Evolutionary conservation across 1,140 invertebrate genomes (phyloP).

Genomic region (Drosophila oshimai): DNA sequence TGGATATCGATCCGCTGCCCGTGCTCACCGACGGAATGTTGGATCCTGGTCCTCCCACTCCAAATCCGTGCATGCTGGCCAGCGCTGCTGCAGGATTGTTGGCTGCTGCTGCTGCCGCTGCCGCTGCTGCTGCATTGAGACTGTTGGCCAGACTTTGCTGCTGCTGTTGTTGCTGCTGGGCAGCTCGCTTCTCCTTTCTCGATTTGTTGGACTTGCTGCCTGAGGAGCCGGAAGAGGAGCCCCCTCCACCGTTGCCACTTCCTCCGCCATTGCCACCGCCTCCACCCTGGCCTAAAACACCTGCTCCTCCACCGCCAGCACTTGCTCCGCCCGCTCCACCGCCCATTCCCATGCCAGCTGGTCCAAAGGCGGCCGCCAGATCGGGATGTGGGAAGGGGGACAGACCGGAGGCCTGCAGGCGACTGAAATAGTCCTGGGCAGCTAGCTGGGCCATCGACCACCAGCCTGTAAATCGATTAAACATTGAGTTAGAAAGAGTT

Average conservation of each 20-base stretch:
- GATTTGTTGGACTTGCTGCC: slow-evolving; percentile 77
- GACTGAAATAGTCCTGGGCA: slow-evolving; percentile 91
- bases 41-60: slow-evolving; percentile 55
- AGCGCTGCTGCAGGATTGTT: slow-evolving; percentile 70
- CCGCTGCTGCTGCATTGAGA: slow-evolving; percentile 82
- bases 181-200: slow-evolving; percentile 74
- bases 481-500: neutral
- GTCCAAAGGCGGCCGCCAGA: slow-evolving; percentile 76
- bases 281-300: slow-evolving; percentile 42
- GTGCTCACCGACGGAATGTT: slow-evolving; percentile 58
- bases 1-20: slow-evolving; percentile 59
- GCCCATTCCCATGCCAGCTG: slow-evolving; percentile 84
- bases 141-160: slow-evolving; percentile 76
- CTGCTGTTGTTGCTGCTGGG: slow-evolving; percentile 69
- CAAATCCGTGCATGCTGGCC: slow-evolving; percentile 74
- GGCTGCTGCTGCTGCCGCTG: slow-evolving; percentile 77
- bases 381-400: slow-evolving; percentile 86
- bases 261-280: slow-evolving; percentile 67
- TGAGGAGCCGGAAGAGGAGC: slow-evolving; percentile 43
- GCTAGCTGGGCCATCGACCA: slow-evolving; percentile 94
- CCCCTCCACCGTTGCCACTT: slow-evolving; percentile 49
- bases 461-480: slow-evolving; percentile 86
- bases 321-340: slow-evolving; percentile 45
- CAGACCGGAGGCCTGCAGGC: slow-evolving; percentile 89
- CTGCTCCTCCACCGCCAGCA: slow-evolving; percentile 66